phyloP scores from a whole-genome alignment of 2,113 vertebrate species.

The Galbula dea region DNA sequence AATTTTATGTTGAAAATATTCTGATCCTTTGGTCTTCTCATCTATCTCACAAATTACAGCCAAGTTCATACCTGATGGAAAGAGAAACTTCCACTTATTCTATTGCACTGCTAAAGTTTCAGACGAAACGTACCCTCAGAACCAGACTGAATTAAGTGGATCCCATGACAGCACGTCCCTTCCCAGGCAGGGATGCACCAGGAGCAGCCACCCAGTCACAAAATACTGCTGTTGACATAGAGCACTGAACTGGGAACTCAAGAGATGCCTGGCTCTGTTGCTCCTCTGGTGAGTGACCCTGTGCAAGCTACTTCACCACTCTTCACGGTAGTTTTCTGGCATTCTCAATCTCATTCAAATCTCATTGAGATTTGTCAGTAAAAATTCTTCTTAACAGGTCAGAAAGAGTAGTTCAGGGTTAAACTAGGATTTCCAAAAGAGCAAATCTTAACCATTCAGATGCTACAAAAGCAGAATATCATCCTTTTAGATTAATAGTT shows the following conservation, averaged over 20 bases:
- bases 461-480: not conserved
- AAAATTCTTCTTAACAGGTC: not conserved
- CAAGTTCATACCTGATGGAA: not conserved
- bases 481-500: not conserved
- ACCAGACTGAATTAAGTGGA: not conserved
- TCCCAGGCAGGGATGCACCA: not conserved
- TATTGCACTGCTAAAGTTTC: not conserved
- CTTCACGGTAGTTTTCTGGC: not conserved
- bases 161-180: accelerated
- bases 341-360: accelerated
- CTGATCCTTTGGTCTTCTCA: not conserved
- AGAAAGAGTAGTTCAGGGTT: not conserved
- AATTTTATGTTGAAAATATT: accelerated
- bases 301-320: not conserved
- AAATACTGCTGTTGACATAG: not conserved
- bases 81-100: not conserved
- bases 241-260: not conserved
- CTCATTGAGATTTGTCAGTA: not conserved
- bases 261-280: not conserved
- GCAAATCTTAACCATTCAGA: not conserved
- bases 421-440: not conserved
- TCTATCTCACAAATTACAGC: not conserved
- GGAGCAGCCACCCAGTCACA: not conserved
- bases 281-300: not conserved
- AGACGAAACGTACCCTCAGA: not conserved